Percentiles rank a stretch among this genome's conserved stretches.
Conservation (phyloP, 2,797 vertebrate genomes). For the Varecia variegata region DNA sequence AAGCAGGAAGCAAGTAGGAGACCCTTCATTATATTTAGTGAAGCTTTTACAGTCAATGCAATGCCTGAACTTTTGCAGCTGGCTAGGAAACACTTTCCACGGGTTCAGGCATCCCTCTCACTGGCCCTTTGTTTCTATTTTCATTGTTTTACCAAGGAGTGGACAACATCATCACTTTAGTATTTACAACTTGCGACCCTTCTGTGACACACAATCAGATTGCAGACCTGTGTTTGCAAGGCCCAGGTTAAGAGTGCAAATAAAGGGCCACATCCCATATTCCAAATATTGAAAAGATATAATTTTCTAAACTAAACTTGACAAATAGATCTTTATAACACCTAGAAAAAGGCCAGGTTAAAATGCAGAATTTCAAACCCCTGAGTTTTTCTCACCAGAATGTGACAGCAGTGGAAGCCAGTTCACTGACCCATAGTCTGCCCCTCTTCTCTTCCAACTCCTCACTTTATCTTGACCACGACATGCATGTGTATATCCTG, state of each 20-base stretch:
- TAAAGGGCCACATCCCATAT: neutral
- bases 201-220: neutral
- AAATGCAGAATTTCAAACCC: neutral
- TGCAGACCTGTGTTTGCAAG: neutral
- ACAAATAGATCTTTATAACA: neutral
- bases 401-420: fast-evolving
- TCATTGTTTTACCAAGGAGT: neutral
- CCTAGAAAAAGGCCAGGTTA: neutral
- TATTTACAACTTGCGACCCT: neutral
- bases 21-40: neutral
- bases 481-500: fast-evolving
- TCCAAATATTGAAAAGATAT: neutral
- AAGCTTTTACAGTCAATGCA: neutral
- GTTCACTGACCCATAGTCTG: neutral
- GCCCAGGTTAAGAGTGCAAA: fast-evolving
- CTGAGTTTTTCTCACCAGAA: neutral
- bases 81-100: neutral
- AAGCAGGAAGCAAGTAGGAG: neutral
- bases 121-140: neutral
- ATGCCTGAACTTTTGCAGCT: neutral
- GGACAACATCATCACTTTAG: neutral
- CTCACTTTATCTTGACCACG: neutral
- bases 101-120: neutral
- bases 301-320: neutral
- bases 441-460: neutral